phyloP scores from a whole-genome alignment of 2,888 invertebrate species.

The Trilocha varians region DNA sequence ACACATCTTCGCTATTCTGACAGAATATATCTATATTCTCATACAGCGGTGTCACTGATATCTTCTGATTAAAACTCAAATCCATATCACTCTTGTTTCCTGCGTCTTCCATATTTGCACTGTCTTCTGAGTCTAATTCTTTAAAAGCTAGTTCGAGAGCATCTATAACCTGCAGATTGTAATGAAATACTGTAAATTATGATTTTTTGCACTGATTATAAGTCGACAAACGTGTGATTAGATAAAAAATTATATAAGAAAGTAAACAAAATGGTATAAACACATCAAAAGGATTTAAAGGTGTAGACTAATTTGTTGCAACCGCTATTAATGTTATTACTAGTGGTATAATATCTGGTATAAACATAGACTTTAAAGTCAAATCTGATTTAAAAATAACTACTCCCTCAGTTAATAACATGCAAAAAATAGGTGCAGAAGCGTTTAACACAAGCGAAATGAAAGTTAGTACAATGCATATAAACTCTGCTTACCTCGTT shows the following conservation, averaged over 20 bases:
- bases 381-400: no score
- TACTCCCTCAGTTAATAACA: no score
- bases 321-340: no score
- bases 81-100: constrained; percentile 24
- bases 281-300: no score
- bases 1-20: constrained; percentile 40
- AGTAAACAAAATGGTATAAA: no score
- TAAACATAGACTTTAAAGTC: no score
- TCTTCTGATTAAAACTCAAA: constrained; percentile 42
- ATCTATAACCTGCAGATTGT: constrained; percentile 70
- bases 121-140: constrained; percentile 73
- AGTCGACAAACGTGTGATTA: background rate
- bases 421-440: background rate
- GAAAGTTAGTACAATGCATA: background rate
- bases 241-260: background rate
- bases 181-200: background rate
- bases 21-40: constrained; percentile 76
- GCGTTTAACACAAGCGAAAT: background rate
- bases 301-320: no score
- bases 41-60: constrained; percentile 70
- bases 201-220: no score
- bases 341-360: no score
- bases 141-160: constrained; percentile 77
- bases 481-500: constrained; percentile 43
- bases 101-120: constrained; percentile 57